Base-by-base conservation (phyloP, 2,797 vertebrate species). In the Gallinago nigripennis region DNA sequence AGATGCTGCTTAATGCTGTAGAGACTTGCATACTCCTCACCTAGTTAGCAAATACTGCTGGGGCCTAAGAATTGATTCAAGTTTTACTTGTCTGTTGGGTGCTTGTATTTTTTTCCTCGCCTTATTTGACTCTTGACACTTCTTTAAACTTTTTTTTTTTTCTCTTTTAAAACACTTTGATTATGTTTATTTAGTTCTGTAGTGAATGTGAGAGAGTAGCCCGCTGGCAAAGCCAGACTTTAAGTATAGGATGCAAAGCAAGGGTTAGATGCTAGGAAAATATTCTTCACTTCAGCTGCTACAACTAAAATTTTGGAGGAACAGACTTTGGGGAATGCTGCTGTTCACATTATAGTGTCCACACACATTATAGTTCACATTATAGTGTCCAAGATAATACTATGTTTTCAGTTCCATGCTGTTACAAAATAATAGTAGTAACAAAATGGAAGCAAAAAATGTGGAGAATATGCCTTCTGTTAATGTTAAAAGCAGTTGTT, bases 51-150 rank as follows among this genome's bases (percentile, higher is more conserved):
- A 90, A 60, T 72, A 63, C 65, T 82, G 61, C 72, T 60, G 93
- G 30, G 84, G n/a, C 90, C 95, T 83, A 71, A 72, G 16, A 81
- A 92, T 88, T 78, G 46, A 88, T 86, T 94, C 50, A 90, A 86
- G 90, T 95, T 90, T 96, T 95, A 96, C 90, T 85, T 95, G 8
- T 66, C 71, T 96, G 45, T 61, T 82, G 51, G 86, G 58, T 90
- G 16, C 6, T 43, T n/a, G 4, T 43, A 30, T 89, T 66, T 64
- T 75, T 81, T 30, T 48, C 15, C 48, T 79, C 30, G 16, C 20
- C 69, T 94, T 95, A 56, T 65, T 95, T 88, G 56, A 61, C 85
- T 92, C 70, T 78, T 35, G 60, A 46, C 4, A 7, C 14, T 65
- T 15, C 27, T 84, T 80, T 50, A 20, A 23, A 12, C 12, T 37